Base-by-base conservation (phyloP, 2,113 vertebrate species). In the Camelus dromedarius region DNA sequence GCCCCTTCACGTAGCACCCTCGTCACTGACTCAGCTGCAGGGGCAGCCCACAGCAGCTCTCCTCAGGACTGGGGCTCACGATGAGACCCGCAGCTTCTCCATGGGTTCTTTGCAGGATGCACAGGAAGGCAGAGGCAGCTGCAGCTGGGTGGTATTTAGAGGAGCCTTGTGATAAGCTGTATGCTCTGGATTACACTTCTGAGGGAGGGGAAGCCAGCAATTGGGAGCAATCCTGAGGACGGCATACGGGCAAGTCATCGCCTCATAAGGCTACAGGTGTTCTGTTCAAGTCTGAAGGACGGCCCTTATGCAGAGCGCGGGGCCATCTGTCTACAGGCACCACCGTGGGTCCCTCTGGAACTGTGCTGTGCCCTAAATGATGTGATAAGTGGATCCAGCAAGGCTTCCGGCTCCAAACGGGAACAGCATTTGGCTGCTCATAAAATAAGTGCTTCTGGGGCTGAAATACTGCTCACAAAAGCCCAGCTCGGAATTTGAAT, bases 351-450 rank as follows among this genome's bases (percentile, higher is more conserved):
- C 89, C 42, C 97, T 79, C 87, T 76, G 80, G 93, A 96, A 75
- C n/a, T 83, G 76, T 30, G 28, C 66, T 48, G 24, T 11, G 66
- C 88, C 80, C 69, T 93, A 86, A 91, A 79, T 87, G 69, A 79
- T 95, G 79, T 96, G 96, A 97, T 97, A 95, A 94, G 38, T 95
- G 50, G 77, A 79, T 97, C 77, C 54, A 81, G 20, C 35, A 72
- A 75, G 64, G 75, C 67, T 86, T 77, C 24, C 89, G 38, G 81
- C 89, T 97, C 52, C 95, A 93, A 96, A 97, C 73, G 48, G 20
- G 24, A 96, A 96, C 77, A 87, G n/a, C 70, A 28, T 38, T 77
- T 91, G 85, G 75, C 66, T 20, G 3, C 48, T 97, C 76, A 42
- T 97, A 85, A 96, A 98, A 70, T 7, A 10, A 83, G 38, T 76